Base-by-base conservation (phyloP, 2,797 vertebrate genomes). In the Diceros bicornis region DNA sequence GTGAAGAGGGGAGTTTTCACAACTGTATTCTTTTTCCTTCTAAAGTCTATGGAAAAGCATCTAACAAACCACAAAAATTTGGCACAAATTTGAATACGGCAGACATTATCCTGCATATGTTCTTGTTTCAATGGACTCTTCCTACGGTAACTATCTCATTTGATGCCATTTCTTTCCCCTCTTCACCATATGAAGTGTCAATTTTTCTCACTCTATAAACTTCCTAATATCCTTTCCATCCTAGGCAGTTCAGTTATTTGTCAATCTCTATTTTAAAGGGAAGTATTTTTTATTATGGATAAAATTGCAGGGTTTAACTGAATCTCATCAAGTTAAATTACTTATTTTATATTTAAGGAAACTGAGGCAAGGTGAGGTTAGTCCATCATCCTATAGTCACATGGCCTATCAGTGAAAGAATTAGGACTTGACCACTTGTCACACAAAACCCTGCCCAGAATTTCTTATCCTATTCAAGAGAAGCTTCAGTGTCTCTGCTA, bases 1-100 rank as follows among this genome's bases (percentile, higher is more conserved):
- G 98, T 97, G 97, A 99, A 96, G 78, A 98, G 97, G 96, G 97
- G 97, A 97, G 68, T 47, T 89, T 97, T 97, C 96, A 32, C 96
- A 98, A 97, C 97, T 98, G 95, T 87, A 98, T 97, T 52, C 7
- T 85, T 95, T 98, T 97, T 94, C 69, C 96, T 97, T 97, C 86
- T 95, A 52, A 97, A 97, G 89, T 97, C 97, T 75, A 96, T 10
- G 52, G 78, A 97, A 98, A 98, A 88, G 88, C 94, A 44, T 95
- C 96, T 96, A 97, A 97, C 93, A 87, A 93, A 93, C 59, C 96
- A 85, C 71, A 97, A 97, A 97, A 97, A 94, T 55, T 92, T 98
- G 8, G 0, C 83, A 57, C 79, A 94, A 81, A 94, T 97, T 89
- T 91, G 87, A 98, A 85, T 89, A 96, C 86, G 90, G 94, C 96